Evolutionary conservation across 2,888 invertebrate genomes (phyloP), one percentile per base, ranked within the genome.

Genomic region (Callosobruchus maculatus): DNA sequence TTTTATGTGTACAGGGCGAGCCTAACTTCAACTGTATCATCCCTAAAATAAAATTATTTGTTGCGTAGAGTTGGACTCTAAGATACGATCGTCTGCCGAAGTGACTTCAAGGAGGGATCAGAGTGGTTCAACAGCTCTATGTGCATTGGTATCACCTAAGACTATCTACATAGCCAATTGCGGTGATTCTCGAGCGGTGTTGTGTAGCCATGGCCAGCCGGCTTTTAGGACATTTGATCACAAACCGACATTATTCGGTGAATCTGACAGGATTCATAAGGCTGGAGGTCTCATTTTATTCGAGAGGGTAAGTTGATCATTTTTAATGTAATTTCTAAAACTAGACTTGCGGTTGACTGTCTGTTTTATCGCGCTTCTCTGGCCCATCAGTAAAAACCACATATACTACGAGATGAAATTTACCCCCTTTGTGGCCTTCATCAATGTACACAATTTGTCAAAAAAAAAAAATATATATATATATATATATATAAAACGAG

Each of bases 271-370:
- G 79, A 99, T 99, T 82, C 82, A 86, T 66, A 85, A 84, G 73
- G 99, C 99, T 2, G 99, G 99, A 31, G 99, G 99, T 26, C 95
- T 94, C 81, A 99, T 99, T 2, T 97, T 99, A 96, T 97, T 99
- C 78, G 97, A 97, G 86, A 93, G 96, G 82, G 98, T 99, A 22
- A 68, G 21, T 68, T 5, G 21, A 21, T 68, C 4, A 49, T 49
- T n/a, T n/a, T n/a, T n/a, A n/a, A n/a, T n/a, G n/a, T n/a, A n/a
- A n/a, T n/a, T n/a, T n/a, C n/a, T n/a, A n/a, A n/a, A n/a, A n/a
- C n/a, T n/a, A n/a, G n/a, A n/a, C n/a, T n/a, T n/a, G n/a, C n/a
- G n/a, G n/a, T n/a, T n/a, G n/a, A n/a, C n/a, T n/a, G n/a, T n/a
- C n/a, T n/a, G n/a, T n/a, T n/a, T n/a, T n/a, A n/a, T n/a, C n/a